Evolutionary conservation across 1,140 invertebrate genomes (phyloP).

Genomic region (Agrilus planipennis): DNA sequence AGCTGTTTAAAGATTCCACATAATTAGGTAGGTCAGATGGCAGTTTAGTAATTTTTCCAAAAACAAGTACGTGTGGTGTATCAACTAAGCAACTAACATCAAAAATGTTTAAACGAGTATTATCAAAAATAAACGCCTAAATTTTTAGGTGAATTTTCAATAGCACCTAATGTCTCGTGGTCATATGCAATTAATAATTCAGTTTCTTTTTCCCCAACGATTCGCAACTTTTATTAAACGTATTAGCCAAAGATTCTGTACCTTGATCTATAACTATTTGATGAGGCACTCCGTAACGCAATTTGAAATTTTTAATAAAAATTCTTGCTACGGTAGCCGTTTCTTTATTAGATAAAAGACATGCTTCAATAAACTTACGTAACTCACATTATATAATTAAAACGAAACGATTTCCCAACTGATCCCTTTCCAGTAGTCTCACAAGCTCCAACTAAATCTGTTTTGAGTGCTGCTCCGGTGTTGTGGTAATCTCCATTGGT

Average conservation of each 20-base stretch:
- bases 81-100: too few species aligned
- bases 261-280: conserved; percentile 16
- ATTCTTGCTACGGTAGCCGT: conserved; percentile 11
- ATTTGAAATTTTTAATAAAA: conserved; percentile 21
- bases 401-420: background rate
- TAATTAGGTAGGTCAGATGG: too few species aligned
- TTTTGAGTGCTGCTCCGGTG: background rate
- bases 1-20: too few species aligned
- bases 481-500: conserved; percentile 5
- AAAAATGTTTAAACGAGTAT: too few species aligned
- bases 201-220: too few species aligned
- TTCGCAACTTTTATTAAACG: conserved; percentile 13
- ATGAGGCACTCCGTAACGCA: conserved; percentile 16
- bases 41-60: too few species aligned
- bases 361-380: conserved; percentile 1
- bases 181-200: too few species aligned
- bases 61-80: too few species aligned
- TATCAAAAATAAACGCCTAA: conserved; percentile 17
- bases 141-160: conserved; percentile 23
- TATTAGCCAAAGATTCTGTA: conserved; percentile 15
- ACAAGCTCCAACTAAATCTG: too few species aligned
- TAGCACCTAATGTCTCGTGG: conserved; percentile 16
- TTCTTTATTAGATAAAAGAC: conserved; percentile 13
- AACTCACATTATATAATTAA: conserved; percentile 6
- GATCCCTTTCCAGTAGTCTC: conserved; percentile 1